A percentile compares a stretch with the other conserved stretches of the same genome.
phyloP scores from a whole-genome alignment of 1,140 invertebrate species.

The Aphelenchoides avenae region DNA sequence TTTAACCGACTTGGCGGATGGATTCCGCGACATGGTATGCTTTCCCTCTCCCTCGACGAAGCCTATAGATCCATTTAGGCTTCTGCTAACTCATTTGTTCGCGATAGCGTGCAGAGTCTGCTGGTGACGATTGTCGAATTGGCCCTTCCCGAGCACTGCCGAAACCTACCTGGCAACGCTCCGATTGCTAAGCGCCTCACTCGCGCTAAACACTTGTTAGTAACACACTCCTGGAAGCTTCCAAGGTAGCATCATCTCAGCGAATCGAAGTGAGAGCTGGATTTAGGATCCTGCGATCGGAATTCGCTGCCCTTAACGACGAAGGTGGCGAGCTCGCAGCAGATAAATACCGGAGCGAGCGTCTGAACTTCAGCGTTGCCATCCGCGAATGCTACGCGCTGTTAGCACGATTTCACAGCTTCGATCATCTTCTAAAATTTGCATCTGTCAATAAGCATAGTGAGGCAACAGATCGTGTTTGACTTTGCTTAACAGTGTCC shows the following conservation, averaged over 20 bases:
- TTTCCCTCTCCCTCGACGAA: not conserved
- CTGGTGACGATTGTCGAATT: constrained; percentile 34
- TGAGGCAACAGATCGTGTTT: not conserved
- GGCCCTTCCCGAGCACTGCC: constrained; percentile 21
- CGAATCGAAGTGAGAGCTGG: not conserved
- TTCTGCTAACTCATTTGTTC: constrained; percentile 3
- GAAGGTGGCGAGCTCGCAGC: not conserved
- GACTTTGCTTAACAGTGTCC: constrained; percentile 17
- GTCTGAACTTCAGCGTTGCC: constrained; percentile 6
- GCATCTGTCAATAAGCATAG: not conserved
- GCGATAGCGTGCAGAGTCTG: constrained; percentile 21
- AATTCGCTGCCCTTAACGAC: constrained; percentile 5
- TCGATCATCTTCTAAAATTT: not conserved
- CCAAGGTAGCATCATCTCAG: constrained; percentile 14
- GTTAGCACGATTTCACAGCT: constrained; percentile 10
- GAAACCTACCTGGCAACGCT: constrained; percentile 23
- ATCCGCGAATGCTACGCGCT: constrained; percentile 14
- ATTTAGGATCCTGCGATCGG: constrained; percentile 6
- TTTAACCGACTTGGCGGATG: not conserved
- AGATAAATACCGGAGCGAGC: not conserved
- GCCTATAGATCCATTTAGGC: constrained; percentile 10
- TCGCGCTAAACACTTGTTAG: constrained; percentile 23
- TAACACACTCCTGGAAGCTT: constrained; percentile 10
- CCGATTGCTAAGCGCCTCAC: constrained; percentile 23
- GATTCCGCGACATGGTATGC: not conserved